Evolutionary conservation across 2,888 invertebrate species (phyloP).

Genomic region (Linyphia triangularis): DNA sequence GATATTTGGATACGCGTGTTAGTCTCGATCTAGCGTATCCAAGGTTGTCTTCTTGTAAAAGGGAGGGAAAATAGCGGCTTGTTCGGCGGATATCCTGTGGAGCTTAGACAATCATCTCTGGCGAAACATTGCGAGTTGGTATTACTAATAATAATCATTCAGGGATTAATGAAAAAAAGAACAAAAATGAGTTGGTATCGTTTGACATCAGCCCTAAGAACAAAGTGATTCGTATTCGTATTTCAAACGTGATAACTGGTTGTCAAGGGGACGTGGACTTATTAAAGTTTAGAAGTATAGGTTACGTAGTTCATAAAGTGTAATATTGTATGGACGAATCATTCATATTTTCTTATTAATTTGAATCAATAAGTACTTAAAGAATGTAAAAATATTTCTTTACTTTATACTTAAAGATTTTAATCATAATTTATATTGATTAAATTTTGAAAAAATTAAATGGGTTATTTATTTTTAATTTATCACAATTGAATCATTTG

Average conservation of each 20-base stretch:
- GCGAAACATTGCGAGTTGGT: constrained; percentile 32
- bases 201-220: constrained; percentile 40
- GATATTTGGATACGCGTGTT: constrained; percentile 54
- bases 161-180: constrained; percentile 49
- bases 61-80: not conserved
- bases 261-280: not conserved
- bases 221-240: constrained; percentile 24
- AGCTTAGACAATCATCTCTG: constrained; percentile 49
- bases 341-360: too few species aligned
- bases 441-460: too few species aligned
- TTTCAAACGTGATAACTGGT: not conserved
- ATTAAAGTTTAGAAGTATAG: not conserved
- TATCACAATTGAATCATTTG: too few species aligned
- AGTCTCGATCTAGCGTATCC: constrained; percentile 56
- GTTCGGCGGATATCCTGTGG: constrained; percentile 68
- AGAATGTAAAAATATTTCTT: too few species aligned
- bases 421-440: too few species aligned
- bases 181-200: constrained; percentile 34
- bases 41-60: constrained; percentile 39
- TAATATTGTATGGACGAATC: too few species aligned
- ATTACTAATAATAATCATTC: constrained; percentile 47
- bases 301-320: too few species aligned
- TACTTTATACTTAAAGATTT: too few species aligned
- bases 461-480: too few species aligned
- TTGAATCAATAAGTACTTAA: too few species aligned